Conservation (phyloP, 2,113 vertebrate genomes). For the Entosphenus tridentatus region DNA sequence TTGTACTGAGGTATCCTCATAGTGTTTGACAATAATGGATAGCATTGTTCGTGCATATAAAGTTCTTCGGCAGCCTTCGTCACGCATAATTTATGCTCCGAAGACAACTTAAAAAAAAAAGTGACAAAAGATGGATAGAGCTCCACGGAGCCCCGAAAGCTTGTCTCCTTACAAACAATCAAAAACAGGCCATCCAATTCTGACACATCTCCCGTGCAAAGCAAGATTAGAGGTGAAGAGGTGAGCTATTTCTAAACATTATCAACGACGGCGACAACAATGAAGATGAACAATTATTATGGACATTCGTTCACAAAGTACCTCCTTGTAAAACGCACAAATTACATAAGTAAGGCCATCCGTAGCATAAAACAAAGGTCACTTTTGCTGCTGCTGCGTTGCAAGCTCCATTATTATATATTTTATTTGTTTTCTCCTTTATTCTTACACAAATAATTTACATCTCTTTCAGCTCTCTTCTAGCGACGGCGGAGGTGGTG, state of each 20-base stretch:
- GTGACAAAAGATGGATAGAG: too few relatives aligned
- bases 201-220: not conserved
- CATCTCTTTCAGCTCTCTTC: not conserved
- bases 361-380: conserved; percentile 2
- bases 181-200: not conserved
- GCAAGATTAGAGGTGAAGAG: not conserved
- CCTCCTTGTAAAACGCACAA: not conserved
- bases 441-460: not conserved
- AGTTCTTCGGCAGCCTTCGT: too few relatives aligned
- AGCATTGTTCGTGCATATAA: too few relatives aligned
- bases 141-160: not conserved
- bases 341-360: conserved; percentile 5
- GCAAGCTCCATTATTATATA: not conserved
- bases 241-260: not conserved
- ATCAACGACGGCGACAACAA: not conserved
- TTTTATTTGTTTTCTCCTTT: too few relatives aligned
- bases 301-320: not conserved
- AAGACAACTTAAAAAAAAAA: too few relatives aligned
- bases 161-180: not conserved
- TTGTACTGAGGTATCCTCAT: too few relatives aligned
- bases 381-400: conserved; percentile 2
- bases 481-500: too few relatives aligned
- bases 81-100: too few relatives aligned
- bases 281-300: not conserved
- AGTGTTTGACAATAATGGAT: too few relatives aligned